These are phyloP conservation scores for Ariolimax columbianus DNA, from an alignment of 2,888 invertebrate species.

Conservation along the genomic window DNA sequence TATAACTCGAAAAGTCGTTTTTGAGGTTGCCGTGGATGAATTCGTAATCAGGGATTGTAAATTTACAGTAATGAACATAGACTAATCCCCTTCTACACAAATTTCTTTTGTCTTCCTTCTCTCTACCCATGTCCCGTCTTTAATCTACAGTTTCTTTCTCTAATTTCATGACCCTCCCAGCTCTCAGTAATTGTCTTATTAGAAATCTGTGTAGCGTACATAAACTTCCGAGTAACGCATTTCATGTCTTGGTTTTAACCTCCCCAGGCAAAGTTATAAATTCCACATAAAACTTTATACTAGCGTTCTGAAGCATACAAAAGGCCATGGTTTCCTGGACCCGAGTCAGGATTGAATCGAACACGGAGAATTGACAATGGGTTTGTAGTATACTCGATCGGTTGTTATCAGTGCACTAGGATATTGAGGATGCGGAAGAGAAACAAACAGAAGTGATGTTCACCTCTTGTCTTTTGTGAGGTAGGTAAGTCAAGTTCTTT, in stretches of 20 bases:
- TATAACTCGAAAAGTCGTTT: too few relatives aligned
- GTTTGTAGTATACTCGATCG: too few relatives aligned
- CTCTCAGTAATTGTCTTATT: constrained; percentile 12
- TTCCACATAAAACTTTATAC: constrained; percentile 20
- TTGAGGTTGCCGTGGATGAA: too few relatives aligned
- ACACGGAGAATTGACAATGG: constrained; percentile 1
- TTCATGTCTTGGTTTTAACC: neutral
- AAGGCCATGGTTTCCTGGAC: neutral
- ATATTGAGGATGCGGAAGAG: neutral
- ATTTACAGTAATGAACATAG: too few relatives aligned
- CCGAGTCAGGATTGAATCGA: neutral
- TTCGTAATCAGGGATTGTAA: too few relatives aligned
- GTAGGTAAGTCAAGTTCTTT: too few relatives aligned
- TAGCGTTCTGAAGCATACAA: constrained; percentile 8
- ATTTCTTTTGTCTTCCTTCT: neutral
- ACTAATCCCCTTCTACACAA: too few relatives aligned
- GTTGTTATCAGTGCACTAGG: too few relatives aligned
- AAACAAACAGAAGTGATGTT: too few relatives aligned
- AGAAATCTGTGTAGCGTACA: constrained; percentile 9
- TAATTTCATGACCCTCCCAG: neutral
- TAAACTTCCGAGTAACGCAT: neutral
- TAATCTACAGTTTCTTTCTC: neutral
- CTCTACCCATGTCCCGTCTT: neutral
- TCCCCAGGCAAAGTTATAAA: neutral
- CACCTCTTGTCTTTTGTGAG: too few relatives aligned